Evolutionary conservation across 2,113 vertebrate species (phyloP), one percentile per base, ranked within the genome.

Genomic region (Brienomyrus brachyistius): DNA sequence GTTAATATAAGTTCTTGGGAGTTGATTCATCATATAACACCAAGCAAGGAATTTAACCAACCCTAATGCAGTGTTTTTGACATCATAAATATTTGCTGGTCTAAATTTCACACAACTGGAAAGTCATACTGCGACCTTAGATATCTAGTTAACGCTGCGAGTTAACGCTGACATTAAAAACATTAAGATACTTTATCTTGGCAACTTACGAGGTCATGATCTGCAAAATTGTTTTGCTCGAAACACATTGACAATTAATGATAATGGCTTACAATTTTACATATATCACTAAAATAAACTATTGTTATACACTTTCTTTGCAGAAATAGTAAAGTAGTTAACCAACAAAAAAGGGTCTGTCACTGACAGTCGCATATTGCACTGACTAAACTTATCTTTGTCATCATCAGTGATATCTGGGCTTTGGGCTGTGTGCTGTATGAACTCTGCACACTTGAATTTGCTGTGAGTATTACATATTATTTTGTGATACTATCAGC

Each of bases 381-480:
- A 66, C 1, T 84, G 74, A 62, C n/a, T 50, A 13, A 31, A 27
- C 19, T 66, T 40, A 56, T 89, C 74, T 31, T 74, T 47, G 2
- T 90, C 13, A 23, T 56, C 27, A 45, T 7, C 66, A 90, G 89
- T 88, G 89, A 90, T n/a, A 56, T 90, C 11, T 90, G 89, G 89
- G 47, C 85, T 54, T 80, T 90, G 66, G 89, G 89, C 19, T 90
- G 89, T 54, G 85, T 90, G 48, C 62, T 90, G 11, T 88, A 90
- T 82, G 89, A 90, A 31, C 35, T 90, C 47, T 90, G 89, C 48
- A 82, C 66, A 51, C 86, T 88, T 45, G 51, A 88, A 23, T 54
- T 51, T 87, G 86, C 89, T 17, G 89, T 89, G 19, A 89, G 89
- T 88, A 66, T 6, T 23, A 15, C 45, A 4, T 15, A 9, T 70